A percentile compares a stretch with the other conserved stretches of the same genome.
Evolutionary conservation across 2,888 invertebrate genomes (phyloP).

Genomic region (Polydrusus cervinus): DNA sequence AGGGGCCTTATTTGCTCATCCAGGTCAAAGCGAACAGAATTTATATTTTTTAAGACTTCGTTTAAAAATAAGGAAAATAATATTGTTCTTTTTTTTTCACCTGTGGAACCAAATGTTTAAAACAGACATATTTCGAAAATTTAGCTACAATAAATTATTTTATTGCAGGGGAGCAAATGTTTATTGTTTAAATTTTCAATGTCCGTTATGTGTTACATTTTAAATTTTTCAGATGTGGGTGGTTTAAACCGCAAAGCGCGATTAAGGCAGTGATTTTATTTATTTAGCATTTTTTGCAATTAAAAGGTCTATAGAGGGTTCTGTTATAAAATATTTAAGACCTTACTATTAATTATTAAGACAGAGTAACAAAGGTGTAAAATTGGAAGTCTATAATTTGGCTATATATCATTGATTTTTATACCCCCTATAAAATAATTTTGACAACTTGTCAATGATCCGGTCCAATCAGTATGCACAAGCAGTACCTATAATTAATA

Average conservation of each 20-base stretch:
- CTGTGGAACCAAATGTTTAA: too few species aligned
- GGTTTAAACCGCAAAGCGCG: slow-evolving; percentile 19
- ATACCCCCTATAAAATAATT: slow-evolving; percentile 12
- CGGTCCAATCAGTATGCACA: slow-evolving; percentile 17
- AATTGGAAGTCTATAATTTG: slow-evolving; percentile 31
- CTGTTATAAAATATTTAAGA: neutral
- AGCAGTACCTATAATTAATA: slow-evolving; percentile 11
- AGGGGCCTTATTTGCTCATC: too few species aligned
- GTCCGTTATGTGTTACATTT: neutral
- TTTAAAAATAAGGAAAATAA: too few species aligned
- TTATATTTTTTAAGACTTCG: too few species aligned
- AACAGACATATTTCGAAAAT: neutral
- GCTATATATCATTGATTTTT: slow-evolving; percentile 16
- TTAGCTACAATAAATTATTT: neutral
- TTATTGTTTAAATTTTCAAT: slow-evolving; percentile 4
- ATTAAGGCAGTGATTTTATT: slow-evolving; percentile 30
- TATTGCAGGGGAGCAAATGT: neutral
- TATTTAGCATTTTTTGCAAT: slow-evolving; percentile 5
- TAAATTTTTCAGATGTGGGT: neutral
- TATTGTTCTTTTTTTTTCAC: too few species aligned
- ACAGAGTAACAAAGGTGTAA: slow-evolving; percentile 1
- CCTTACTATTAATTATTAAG: neutral
- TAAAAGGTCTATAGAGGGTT: neutral
- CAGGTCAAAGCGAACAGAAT: too few species aligned
- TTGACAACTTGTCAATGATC: slow-evolving; percentile 22